Evolutionary conservation across 2,888 invertebrate species (phyloP), one percentile per base, ranked within the genome.

Genomic region (Drosophila testacea): DNA sequence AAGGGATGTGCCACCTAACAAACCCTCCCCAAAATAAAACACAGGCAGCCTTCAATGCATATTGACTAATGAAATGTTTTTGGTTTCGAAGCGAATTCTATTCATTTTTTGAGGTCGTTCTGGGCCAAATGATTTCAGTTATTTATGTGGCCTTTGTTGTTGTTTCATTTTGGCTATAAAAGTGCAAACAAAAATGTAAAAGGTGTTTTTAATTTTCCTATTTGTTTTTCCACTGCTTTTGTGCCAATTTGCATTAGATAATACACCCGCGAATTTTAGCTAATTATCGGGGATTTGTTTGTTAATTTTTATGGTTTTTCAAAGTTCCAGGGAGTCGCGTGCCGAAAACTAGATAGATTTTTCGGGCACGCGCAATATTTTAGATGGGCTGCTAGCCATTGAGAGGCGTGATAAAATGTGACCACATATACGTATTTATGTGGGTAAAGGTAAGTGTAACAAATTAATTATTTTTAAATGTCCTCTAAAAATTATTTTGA

Each of bases 81-180:
- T 62, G 61, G 32, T 28, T 56, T 44, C 60, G 42, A 56, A 59
- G 55, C 38, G 47, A 57, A 59, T 63, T 57, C 52, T 57, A 64
- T 72, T 56, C 16, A 2, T 54, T 39, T 39, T 54, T 28, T 48
- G 73, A 90, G 91, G 91, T 91, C 91, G 90, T 91, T 90, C 82
- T 82, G 91, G 91, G 90, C 89, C 90, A 90, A 87, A 72, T 77
- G 77, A 89, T 80, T 82, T 82, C 67, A 75, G 79, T 90, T 75
- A 90, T 90, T 91, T 90, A 91, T 91, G 91, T 76, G 57, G 74
- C 87, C 76, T 34, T 39, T 51, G 42, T 54, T 62, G 51, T 54
- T 62, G 57, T 60, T 44, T 27, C 42, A 46, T 73, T 78, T 75
- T 69, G 68, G 16, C 56, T 11, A 38, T 22, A 41, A n/a, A 48